Evolutionary conservation across 2,888 invertebrate species (phyloP).

Genomic region (Yponomeuta sedellus): DNA sequence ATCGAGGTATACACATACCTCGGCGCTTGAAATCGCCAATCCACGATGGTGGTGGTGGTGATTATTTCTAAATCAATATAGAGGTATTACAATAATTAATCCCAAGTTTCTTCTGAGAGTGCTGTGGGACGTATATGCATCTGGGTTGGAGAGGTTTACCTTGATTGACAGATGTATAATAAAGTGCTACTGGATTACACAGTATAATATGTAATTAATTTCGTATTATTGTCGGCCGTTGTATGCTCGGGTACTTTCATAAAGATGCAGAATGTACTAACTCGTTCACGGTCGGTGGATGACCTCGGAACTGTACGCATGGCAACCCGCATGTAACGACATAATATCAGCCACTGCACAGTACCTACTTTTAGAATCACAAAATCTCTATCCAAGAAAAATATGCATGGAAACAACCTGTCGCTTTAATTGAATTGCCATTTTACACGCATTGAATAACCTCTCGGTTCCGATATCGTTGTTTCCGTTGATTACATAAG

Average conservation of each 20-base stretch:
- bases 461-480: neutral
- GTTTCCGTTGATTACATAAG: neutral
- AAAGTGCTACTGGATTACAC: no score
- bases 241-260: neutral
- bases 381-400: no score
- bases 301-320: neutral
- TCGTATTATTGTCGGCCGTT: no score
- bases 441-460: neutral
- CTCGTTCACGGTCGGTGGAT: neutral
- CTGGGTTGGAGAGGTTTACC: neutral
- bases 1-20: no score
- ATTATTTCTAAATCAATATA: no score
- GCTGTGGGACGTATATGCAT: no score
- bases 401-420: neutral
- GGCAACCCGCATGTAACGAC: neutral
- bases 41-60: no score
- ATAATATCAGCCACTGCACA: neutral
- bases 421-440: neutral
- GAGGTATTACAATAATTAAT: no score
- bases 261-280: neutral
- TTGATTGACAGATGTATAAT: constrained; percentile 8
- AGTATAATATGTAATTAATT: no score
- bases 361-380: no score
- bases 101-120: no score
- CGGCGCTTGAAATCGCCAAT: no score